Evolutionary conservation across 2,888 invertebrate species (phyloP).

Genomic region (Prosapia bicincta): DNA sequence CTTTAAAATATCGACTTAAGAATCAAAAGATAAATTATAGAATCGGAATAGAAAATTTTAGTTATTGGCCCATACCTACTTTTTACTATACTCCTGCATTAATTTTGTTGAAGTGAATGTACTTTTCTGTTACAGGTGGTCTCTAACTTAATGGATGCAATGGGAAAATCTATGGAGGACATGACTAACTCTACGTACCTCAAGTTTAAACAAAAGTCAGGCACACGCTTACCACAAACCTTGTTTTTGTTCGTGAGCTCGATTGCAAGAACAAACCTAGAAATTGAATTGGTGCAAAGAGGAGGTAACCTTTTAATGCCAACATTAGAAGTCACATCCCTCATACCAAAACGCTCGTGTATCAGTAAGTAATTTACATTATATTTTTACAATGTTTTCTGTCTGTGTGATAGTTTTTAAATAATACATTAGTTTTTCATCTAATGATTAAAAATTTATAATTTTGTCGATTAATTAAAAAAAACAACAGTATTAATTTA

Average conservation of each 20-base stretch:
- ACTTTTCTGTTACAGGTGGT: constrained; percentile 51
- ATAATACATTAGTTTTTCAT: no score
- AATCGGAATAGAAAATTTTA: no score
- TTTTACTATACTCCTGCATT: no score
- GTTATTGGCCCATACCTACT: no score
- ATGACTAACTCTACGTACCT: constrained; percentile 85
- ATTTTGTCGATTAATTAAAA: no score
- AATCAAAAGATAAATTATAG: no score
- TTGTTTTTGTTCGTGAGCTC: constrained; percentile 87
- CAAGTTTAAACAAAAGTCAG: constrained; percentile 68
- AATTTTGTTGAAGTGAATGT: no score
- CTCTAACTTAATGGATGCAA: constrained; percentile 77
- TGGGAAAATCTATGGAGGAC: constrained; percentile 91
- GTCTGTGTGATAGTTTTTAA: no score
- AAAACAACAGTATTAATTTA: no score
- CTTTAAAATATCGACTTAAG: no score
- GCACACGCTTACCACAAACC: constrained; percentile 62
- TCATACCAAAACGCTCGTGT: constrained; percentile 74
- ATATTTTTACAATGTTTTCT: no score
- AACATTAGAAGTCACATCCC: constrained; percentile 44
- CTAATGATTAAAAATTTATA: no score
- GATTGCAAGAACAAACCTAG: constrained; percentile 86
- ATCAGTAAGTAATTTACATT: constrained; percentile 68
- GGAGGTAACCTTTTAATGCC: constrained; percentile 66
- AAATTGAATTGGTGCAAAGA: constrained; percentile 86